Evolutionary conservation across 2,113 vertebrate genomes (phyloP).

Genomic region (Orthonyx spaldingii): DNA sequence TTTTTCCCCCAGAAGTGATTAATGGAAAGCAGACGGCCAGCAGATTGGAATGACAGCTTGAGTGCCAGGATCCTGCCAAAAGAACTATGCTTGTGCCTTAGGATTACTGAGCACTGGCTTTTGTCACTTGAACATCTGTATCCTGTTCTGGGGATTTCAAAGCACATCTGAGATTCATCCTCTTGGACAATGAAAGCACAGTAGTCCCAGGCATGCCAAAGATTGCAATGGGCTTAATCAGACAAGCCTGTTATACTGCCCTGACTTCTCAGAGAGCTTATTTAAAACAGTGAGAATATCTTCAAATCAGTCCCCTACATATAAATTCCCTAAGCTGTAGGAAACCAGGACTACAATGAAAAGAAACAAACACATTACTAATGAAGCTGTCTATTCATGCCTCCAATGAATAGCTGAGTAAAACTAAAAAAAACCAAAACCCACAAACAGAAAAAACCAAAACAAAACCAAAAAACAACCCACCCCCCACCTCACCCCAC

Average conservation of each 20-base stretch:
- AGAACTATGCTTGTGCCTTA: not conserved
- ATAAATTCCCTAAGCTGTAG: not conserved
- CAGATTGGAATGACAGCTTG: not conserved
- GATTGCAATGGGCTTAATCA: not conserved
- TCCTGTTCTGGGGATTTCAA: not conserved
- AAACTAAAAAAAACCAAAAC: not conserved
- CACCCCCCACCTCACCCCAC: fast-evolving
- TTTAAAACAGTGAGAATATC: not conserved
- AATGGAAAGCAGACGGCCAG: not conserved
- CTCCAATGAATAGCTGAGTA: not conserved
- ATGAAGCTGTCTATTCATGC: not conserved
- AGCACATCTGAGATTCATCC: not conserved
- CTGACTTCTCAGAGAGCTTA: not conserved
- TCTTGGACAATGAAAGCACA: not conserved
- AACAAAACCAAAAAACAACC: not conserved
- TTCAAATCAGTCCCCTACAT: not conserved
- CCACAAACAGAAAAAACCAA: not conserved
- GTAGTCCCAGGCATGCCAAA: not conserved
- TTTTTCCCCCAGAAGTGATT: not conserved
- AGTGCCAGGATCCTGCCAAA: not conserved
- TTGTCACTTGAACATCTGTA: not conserved
- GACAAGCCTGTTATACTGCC: not conserved
- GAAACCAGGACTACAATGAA: not conserved
- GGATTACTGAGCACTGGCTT: not conserved
- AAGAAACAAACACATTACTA: not conserved